phyloP scores from a whole-genome alignment of 2,113 vertebrate species.

The Sylvietta virens region DNA sequence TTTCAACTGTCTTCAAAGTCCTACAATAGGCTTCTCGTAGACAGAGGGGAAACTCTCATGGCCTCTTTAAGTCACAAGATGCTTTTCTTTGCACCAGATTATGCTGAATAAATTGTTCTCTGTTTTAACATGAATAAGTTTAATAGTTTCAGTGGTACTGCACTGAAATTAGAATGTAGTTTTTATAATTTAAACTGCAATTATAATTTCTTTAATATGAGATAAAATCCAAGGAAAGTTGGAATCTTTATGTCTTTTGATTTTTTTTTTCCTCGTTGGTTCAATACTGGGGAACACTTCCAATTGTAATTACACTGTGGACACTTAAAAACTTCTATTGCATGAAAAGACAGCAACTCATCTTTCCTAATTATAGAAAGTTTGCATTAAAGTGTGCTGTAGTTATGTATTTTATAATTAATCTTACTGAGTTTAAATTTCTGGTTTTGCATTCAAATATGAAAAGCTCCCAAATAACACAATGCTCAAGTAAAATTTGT shows the following conservation, averaged over 20 bases:
- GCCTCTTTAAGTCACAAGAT: conserved; percentile 32
- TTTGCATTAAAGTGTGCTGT: conserved; percentile 26
- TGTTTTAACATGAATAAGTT: conserved; percentile 46
- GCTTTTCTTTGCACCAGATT: conserved; percentile 54
- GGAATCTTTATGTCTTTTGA: not conserved
- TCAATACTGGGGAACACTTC: conserved; percentile 5
- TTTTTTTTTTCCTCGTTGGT: not conserved
- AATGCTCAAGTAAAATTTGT: not conserved
- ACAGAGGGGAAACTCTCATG: conserved; percentile 20
- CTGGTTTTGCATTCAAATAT: conserved; percentile 4
- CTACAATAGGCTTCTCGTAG: not conserved
- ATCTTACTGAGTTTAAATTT: conserved; percentile 29
- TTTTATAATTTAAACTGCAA: conserved; percentile 48
- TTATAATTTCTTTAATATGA: conserved; percentile 29
- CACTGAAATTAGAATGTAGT: not conserved
- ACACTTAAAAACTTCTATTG: conserved; percentile 37
- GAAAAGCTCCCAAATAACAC: conserved; percentile 15
- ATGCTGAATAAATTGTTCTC: conserved; percentile 58
- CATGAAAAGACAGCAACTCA: conserved; percentile 18
- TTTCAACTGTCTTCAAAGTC: conserved; percentile 26
- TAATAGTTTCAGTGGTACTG: conserved; percentile 23
- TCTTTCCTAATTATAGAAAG: conserved; percentile 21
- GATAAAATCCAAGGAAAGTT: conserved; percentile 22
- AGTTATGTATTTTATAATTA: conserved; percentile 60
- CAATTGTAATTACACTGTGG: conserved; percentile 45